A percentile compares a stretch with the other conserved stretches of the same genome.
These are phyloP conservation scores for Cygnus buccinator DNA, from an alignment of 2,113 vertebrate species.

Conservation along the genomic window DNA sequence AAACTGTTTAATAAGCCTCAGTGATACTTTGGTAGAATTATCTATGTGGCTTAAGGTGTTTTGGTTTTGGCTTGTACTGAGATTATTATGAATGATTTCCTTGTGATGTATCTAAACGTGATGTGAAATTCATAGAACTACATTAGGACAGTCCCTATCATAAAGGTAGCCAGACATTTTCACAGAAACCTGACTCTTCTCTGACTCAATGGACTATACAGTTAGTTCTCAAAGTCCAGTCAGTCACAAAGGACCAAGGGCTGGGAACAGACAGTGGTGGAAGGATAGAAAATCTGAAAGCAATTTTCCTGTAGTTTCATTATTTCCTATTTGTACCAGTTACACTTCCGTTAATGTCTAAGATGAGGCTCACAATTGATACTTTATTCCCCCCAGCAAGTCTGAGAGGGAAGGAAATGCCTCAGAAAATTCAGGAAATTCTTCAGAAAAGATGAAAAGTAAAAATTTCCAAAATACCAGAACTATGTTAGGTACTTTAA, in stretches of 20 bases:
- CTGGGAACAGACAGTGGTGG: background rate
- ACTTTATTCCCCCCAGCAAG: background rate
- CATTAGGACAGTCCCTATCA: background rate
- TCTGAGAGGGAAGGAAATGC: background rate
- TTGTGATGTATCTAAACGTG: background rate
- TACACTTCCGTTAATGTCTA: background rate
- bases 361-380: background rate
- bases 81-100: background rate
- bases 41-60: fast-evolving
- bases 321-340: background rate
- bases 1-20: background rate
- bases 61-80: background rate
- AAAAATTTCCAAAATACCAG: background rate
- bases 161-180: background rate
- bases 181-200: background rate
- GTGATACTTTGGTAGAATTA: background rate
- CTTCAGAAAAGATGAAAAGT: background rate
- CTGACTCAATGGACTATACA: background rate
- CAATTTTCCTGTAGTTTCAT: background rate
- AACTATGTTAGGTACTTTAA: background rate
- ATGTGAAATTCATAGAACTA: background rate
- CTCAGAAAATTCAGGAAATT: background rate
- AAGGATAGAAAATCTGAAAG: background rate
- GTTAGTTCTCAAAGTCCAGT: background rate
- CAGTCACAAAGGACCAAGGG: background rate